A percentile compares a stretch with the other conserved stretches of the same genome.
phyloP scores from a whole-genome alignment of 2,797 vertebrate genomes.

The Lagorchestes hirsutus region DNA sequence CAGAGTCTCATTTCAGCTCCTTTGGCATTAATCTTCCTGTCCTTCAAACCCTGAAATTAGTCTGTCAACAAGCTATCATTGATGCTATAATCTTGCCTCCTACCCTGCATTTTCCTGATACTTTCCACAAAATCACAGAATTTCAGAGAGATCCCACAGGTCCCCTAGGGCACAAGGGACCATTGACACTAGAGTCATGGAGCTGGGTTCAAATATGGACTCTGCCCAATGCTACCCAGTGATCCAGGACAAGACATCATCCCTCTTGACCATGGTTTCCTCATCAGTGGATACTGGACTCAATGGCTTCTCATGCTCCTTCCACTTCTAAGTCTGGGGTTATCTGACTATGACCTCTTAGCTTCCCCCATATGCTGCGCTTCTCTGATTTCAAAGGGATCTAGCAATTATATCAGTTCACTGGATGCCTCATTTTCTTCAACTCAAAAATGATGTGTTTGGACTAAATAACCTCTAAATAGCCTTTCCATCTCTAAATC shows the following conservation, averaged over 20 bases:
- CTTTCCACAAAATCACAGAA: neutral
- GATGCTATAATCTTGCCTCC: neutral
- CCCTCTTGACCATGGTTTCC: neutral
- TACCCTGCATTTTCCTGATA: neutral
- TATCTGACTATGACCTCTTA: neutral
- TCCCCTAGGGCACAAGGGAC: neutral
- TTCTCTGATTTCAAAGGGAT: neutral
- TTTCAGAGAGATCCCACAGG: neutral
- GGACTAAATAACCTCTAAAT: neutral
- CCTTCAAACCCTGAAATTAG: neutral
- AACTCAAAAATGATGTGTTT: neutral
- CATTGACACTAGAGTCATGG: neutral
- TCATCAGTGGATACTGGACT: neutral
- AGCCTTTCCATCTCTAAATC: neutral
- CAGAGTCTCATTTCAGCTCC: neutral
- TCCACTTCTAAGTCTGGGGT: neutral
- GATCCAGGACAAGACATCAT: neutral
- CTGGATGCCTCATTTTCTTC: neutral
- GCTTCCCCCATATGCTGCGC: neutral
- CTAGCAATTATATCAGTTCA: neutral
- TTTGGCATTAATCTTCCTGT: neutral
- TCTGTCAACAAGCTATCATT: neutral
- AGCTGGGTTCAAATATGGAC: neutral
- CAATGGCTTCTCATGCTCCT: neutral
- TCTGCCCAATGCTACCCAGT: neutral